Evolutionary conservation across 2,113 vertebrate genomes (phyloP).

Genomic region (Amphilophus citrinellus): DNA sequence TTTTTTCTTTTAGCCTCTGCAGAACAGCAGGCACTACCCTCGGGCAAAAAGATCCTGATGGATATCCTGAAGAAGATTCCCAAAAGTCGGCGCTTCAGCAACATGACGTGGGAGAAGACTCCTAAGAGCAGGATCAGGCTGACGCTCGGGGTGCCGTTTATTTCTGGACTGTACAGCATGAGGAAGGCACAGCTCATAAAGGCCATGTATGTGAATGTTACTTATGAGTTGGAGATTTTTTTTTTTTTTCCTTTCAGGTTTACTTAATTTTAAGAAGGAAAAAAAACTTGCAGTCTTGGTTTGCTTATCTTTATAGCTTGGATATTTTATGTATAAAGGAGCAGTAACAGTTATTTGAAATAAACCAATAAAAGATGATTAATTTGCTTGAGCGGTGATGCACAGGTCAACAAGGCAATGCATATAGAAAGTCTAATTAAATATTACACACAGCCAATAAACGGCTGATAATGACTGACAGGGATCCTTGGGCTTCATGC

Average conservation of each 20-base stretch:
- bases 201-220: slow-evolving; percentile 71
- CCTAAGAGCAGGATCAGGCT: slow-evolving; percentile 53
- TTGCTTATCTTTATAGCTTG: neutral
- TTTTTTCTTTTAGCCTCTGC: slow-evolving; percentile 29
- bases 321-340: neutral
- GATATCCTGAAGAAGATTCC: slow-evolving; percentile 74
- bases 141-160: slow-evolving; percentile 77
- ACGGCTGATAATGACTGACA: neutral
- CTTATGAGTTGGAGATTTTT: neutral
- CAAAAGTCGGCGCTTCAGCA: neutral
- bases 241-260: neutral
- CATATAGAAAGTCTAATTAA: neutral
- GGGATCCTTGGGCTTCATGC: no score
- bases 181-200: slow-evolving; percentile 73
- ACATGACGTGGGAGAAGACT: slow-evolving; percentile 45
- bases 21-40: neutral
- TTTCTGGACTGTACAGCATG: slow-evolving; percentile 75
- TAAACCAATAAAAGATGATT: neutral
- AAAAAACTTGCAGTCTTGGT: neutral
- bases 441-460: neutral
- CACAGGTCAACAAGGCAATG: neutral
- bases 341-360: no score
- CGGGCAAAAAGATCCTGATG: slow-evolving; percentile 56
- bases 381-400: neutral
- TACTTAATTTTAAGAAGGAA: neutral